A percentile compares a stretch with the other conserved stretches of the same genome.
Evolutionary conservation across 2,113 vertebrate species (phyloP).

Genomic region (Cottus gobio): DNA sequence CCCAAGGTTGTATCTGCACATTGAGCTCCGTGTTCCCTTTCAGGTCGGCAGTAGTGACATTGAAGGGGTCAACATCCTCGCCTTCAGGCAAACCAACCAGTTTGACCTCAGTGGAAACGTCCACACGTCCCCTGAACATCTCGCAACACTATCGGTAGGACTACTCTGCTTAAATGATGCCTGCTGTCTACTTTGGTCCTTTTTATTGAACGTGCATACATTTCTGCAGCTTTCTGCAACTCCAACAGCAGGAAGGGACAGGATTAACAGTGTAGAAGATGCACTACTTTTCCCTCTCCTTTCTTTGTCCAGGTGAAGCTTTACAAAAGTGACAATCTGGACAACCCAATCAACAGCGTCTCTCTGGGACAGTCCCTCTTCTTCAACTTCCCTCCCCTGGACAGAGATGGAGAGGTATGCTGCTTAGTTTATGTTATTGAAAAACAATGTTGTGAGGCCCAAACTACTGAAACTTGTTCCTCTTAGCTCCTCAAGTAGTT

Average conservation of each 20-base stretch:
- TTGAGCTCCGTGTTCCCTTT: constrained; percentile 47
- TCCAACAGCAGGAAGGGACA: neutral
- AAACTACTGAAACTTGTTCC: neutral
- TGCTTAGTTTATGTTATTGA: too few species aligned
- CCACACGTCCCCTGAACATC: constrained; percentile 91
- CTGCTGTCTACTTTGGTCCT: neutral
- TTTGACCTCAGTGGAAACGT: constrained; percentile 98
- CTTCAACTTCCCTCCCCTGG: too few species aligned
- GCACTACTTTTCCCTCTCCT: neutral
- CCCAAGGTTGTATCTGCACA: constrained; percentile 9
- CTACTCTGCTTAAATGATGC: neutral
- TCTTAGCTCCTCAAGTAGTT: too few species aligned
- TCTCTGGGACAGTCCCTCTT: too few species aligned
- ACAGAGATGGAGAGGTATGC: constrained; percentile 96
- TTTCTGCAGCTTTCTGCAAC: too few species aligned
- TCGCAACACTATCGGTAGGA: constrained; percentile 92
- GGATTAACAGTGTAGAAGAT: neutral
- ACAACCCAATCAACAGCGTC: constrained; percentile 93
- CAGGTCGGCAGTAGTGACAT: constrained; percentile 94
- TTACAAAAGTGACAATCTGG: constrained; percentile 94
- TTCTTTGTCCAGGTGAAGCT: constrained; percentile 89
- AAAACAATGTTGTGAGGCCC: neutral
- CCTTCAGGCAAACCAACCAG: constrained; percentile 96
- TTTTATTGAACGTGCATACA: neutral
- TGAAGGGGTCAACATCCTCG: constrained; percentile 94